phyloP scores from a whole-genome alignment of 2,797 vertebrate genomes.

The Hypotaenidia okinawae region DNA sequence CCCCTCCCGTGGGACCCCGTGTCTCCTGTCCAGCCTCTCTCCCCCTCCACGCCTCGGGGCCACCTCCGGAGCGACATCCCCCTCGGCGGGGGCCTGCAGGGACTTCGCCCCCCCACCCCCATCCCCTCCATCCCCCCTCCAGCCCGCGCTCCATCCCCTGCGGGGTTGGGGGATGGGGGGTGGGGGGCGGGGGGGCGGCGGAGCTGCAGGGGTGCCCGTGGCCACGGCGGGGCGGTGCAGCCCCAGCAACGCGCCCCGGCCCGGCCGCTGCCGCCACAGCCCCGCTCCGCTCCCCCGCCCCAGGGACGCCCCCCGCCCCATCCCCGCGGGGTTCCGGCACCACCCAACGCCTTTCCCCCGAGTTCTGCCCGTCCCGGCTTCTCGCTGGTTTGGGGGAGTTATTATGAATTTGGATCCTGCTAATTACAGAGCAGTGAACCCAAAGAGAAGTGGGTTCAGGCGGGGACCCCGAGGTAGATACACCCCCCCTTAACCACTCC shows the following conservation, averaged over 20 bases:
- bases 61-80: background rate
- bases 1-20: background rate
- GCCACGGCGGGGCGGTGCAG: constrained; percentile 62
- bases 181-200: background rate
- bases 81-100: background rate
- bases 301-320: too few relatives aligned
- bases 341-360: background rate
- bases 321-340: background rate
- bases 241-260: background rate
- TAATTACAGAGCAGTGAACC: background rate
- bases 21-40: too few relatives aligned
- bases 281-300: background rate
- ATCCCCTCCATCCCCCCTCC: too few relatives aligned
- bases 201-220: background rate
- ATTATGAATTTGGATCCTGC: background rate
- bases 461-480: too few relatives aligned
- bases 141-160: background rate
- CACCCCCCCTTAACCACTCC: background rate
- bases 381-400: background rate
- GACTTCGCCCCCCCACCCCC: background rate
- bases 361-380: too few relatives aligned
- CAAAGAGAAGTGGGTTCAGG: too few relatives aligned
- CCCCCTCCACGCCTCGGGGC: too few relatives aligned
- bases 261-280: background rate
- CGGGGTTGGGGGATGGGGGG: too few relatives aligned